Conservation (phyloP, 2,888 invertebrate species). For the Disparrhopalites patrizii region DNA sequence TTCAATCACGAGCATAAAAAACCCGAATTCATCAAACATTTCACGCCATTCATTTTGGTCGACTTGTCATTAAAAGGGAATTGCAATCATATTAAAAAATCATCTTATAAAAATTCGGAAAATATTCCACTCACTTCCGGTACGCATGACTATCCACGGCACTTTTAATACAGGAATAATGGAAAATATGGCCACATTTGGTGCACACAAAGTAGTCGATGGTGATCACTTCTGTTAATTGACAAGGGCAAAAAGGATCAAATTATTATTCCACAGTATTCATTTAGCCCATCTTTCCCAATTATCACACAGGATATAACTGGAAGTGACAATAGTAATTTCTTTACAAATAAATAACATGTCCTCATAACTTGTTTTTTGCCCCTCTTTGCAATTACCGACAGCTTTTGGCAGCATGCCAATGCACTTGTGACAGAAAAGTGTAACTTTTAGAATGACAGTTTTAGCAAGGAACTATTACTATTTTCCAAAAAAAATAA, state of each 20-base stretch:
- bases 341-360: not conserved
- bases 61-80: too few species aligned
- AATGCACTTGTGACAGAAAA: too few species aligned
- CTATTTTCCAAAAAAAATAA: too few species aligned
- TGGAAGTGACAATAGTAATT: not conserved
- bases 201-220: conserved; percentile 2
- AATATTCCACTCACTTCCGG: not conserved
- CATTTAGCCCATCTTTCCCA: not conserved
- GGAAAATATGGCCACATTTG: not conserved
- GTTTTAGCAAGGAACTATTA: too few species aligned
- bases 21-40: too few species aligned
- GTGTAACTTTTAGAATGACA: too few species aligned
- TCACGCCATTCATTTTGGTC: too few species aligned
- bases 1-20: too few species aligned
- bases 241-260: not conserved
- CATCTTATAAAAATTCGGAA: not conserved
- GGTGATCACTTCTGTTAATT: not conserved
- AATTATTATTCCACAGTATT: not conserved
- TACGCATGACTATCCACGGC: not conserved
- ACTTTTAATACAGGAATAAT: not conserved
- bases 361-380: not conserved
- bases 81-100: not conserved
- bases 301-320: not conserved
- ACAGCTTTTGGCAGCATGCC: too few species aligned
- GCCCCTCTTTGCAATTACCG: too few species aligned